Percentiles rank a stretch among this genome's conserved stretches.
Evolutionary conservation across 2,797 vertebrate species (phyloP).

Genomic region (Protonibea diacanthus): DNA sequence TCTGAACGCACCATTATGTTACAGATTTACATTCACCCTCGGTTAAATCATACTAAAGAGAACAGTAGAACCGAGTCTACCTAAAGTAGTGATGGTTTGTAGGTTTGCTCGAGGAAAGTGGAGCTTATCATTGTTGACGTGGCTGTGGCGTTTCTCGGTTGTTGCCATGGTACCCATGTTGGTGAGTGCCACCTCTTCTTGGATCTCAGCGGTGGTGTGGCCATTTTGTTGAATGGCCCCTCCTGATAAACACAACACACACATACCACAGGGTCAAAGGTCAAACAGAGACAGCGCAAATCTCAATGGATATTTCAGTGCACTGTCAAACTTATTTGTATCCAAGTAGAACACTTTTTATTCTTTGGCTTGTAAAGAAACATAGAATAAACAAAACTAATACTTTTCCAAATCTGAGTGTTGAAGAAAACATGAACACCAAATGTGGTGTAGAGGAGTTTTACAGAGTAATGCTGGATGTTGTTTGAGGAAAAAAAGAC

Average conservation of each 20-base stretch:
- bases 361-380: not conserved
- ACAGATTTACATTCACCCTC: not conserved
- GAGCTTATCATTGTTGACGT: conserved; percentile 88
- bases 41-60: not conserved
- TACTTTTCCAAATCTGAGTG: not conserved
- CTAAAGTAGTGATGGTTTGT: conserved; percentile 95
- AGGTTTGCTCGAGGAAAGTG: conserved; percentile 92
- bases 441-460: not conserved
- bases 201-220: conserved; percentile 93
- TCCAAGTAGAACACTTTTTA: not conserved
- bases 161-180: conserved; percentile 86
- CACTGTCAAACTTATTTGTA: not conserved
- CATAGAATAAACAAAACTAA: not conserved
- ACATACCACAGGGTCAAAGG: conserved; percentile 30
- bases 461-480: not conserved
- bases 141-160: conserved; percentile 92
- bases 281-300: not conserved
- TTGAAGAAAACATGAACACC: no score
- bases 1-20: not conserved
- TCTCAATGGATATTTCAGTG: not conserved
- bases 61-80: conserved; percentile 70
- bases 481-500: not conserved
- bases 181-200: conserved; percentile 95
- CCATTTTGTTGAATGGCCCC: conserved; percentile 92
- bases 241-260: conserved; percentile 79